A percentile compares a stretch with the other conserved stretches of the same genome.
phyloP scores from a whole-genome alignment of 2,113 vertebrate genomes.

The Prinia subflava region DNA sequence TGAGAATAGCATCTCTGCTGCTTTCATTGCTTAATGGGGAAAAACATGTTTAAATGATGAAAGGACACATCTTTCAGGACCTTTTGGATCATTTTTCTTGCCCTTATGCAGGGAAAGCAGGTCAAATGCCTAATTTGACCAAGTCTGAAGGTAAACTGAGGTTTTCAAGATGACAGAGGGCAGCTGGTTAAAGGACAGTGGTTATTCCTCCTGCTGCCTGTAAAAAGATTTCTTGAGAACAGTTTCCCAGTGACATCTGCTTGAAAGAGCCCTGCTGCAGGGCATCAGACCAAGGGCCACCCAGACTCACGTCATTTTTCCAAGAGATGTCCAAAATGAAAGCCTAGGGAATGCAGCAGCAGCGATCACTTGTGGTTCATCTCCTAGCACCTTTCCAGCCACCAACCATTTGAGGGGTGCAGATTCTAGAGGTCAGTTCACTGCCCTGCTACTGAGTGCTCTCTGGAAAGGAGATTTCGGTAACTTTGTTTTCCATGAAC shows the following conservation, averaged over 20 bases:
- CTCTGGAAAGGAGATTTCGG: neutral
- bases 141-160: neutral
- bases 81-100: neutral
- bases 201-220: neutral
- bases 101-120: neutral
- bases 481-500: neutral
- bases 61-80: neutral
- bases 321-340: neutral
- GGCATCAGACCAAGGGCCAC: neutral
- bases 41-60: neutral
- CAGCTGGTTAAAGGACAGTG: neutral
- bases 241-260: neutral
- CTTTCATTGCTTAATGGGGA: neutral
- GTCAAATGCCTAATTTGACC: neutral
- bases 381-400: neutral
- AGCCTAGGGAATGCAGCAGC: neutral
- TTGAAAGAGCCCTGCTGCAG: neutral
- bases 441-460: neutral
- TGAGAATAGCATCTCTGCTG: neutral
- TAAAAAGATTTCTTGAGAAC: neutral
- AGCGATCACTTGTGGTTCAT: fast-evolving
- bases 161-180: neutral
- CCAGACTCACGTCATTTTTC: neutral
- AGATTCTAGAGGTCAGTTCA: neutral
- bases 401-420: neutral